Conservation (phyloP, 2,888 invertebrate species). For the Tenthredo notha region DNA sequence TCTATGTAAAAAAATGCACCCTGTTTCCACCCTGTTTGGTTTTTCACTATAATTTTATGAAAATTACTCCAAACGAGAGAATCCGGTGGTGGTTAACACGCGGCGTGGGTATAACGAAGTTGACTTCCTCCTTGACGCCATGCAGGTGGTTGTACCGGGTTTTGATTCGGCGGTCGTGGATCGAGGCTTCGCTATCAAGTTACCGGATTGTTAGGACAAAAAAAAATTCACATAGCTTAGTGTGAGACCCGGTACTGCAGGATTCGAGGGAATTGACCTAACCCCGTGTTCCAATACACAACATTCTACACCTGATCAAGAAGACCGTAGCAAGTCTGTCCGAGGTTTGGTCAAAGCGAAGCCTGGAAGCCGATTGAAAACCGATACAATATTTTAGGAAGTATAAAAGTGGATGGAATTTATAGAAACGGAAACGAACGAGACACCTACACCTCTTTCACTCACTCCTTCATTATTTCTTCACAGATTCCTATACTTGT, state of each 20-base stretch:
- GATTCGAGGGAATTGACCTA: constrained; percentile 9
- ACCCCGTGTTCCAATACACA: background rate
- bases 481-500: background rate
- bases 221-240: constrained; percentile 38
- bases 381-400: background rate
- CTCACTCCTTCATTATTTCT: background rate
- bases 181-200: constrained; percentile 44
- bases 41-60: background rate
- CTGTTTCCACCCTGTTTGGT: background rate
- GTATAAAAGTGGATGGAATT: background rate
- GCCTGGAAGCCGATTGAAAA: background rate
- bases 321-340: background rate
- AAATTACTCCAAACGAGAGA: background rate
- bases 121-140: constrained; percentile 6
- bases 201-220: constrained; percentile 31
- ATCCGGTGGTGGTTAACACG: constrained; percentile 2
- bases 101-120: background rate
- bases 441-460: background rate
- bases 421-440: background rate
- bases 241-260: constrained; percentile 31
- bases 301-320: background rate
- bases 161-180: constrained; percentile 13
- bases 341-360: background rate
- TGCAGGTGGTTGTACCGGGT: constrained; percentile 32
- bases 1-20: no score